Conservation (phyloP, 2,113 vertebrate genomes). For the Ondatra zibethicus region DNA sequence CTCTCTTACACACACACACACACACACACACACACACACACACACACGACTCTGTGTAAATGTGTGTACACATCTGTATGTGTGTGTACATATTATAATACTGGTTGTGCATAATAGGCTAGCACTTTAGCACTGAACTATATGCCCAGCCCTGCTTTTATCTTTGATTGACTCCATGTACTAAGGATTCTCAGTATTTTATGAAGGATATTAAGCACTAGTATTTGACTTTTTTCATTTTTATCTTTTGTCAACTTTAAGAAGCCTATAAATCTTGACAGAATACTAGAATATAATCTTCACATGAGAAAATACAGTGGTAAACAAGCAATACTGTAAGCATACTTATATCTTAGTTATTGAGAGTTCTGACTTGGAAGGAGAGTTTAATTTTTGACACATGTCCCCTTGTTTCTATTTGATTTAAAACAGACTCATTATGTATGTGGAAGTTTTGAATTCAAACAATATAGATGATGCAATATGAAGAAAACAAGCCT, state of each 20-base stretch:
- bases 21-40: too few relatives aligned
- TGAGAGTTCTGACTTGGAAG: not conserved
- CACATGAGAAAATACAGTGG: not conserved
- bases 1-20: too few relatives aligned
- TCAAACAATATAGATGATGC: not conserved
- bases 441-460: not conserved
- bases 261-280: not conserved
- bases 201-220: not conserved
- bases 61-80: not conserved
- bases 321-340: not conserved
- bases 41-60: not conserved
- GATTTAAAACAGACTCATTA: not conserved
- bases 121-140: not conserved
- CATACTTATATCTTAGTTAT: not conserved
- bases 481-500: not conserved
- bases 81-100: not conserved
- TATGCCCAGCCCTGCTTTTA: not conserved
- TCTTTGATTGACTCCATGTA: not conserved
- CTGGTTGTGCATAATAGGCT: not conserved
- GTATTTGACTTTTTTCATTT: constrained; percentile 18
- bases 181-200: not conserved
- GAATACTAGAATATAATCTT: not conserved
- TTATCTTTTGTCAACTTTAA: not conserved
- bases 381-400: not conserved
- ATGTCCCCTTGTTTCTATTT: constrained; percentile 1